Evolutionary conservation across 2,797 vertebrate species (phyloP), one percentile per base, ranked within the genome.

Genomic region (Characodon lateralis): DNA sequence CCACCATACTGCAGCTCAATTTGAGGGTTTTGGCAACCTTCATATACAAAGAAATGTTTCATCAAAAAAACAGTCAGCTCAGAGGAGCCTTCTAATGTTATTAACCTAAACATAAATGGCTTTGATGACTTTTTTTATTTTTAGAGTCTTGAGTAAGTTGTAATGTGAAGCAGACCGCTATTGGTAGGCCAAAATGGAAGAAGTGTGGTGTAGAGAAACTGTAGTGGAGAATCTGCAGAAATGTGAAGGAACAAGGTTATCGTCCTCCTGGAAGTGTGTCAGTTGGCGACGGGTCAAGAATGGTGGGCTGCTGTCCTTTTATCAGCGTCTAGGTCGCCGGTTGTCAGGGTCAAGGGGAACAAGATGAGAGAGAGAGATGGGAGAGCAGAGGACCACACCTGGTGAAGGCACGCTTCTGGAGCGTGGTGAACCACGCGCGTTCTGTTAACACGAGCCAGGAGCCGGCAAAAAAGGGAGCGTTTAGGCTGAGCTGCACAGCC

Each of bases 341-440:
- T 58, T 87, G 91, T 94, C 94, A 93, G 91, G 93, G 94, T 95
- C 89, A 93, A 94, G 92, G 92, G 91, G 84, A 95, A 74, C 18
- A 10, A 93, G 93, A 95, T 93, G 93, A 93, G 92, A 90, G 87
- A 90, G 87, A 84, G 53, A 81, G 73, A 77, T 68, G 70, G 68
- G 77, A 61, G 58, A 78, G 83, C 51, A 63, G 82, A 76, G 89
- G 92, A 94, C 94, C 89, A 87, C 94, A 95, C 94, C 93, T 92
- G 92, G 88, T 82, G 92, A 80, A 89, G 94, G 93, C 96, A 96
- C 95, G 94, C 96, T 97, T 94, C 94, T 78, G 94, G 95, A 92
- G 93, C 75, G 93, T 86, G 93, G 87, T 84, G 82, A 43, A 82
- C 81, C 72, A 6, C 18, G 71, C 72, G 80, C 75, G 61, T 76